Evolutionary conservation across 1,140 invertebrate genomes (phyloP), one percentile per base, ranked within the genome.

Genomic region (Sipha flava): DNA sequence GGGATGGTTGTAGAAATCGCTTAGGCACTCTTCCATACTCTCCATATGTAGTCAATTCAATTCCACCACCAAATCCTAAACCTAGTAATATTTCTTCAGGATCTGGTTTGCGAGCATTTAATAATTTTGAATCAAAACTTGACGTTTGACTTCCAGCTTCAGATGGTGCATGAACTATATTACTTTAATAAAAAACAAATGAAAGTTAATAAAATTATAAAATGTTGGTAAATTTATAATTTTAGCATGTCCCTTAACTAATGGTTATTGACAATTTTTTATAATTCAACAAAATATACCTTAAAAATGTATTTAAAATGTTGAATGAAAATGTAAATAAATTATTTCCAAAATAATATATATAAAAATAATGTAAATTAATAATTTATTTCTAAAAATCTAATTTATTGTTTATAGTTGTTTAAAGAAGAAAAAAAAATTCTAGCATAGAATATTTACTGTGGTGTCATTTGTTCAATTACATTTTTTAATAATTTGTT

Each of bases 61-160:
- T 57, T 47, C 81, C 79, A 14, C 90, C 90, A 57, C 70, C 87
- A 86, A 86, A 93, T 92, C 90, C 92, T 68, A 92, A 86, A 57
- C 88, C 89, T 26, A 93, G 82, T 5, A 94, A 84, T 37, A 93
- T 89, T 57, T 91, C 91, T 85, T 93, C 91, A 1, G 92, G 92
- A 86, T 94, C 92, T 4, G 91, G 90, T 83, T 88, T 89, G 75
- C 92, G 86, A 10, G 90, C 86, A 82, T 92, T 92, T 80, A 94
- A 84, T 57, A 93, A 87, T 43, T 70, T 75, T 84, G 91, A 92
- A 84, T 93, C 90, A 16, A 93, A 90, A 83, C 91, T 92, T 68
- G 90, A 91, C 81, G 90, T 91, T 80, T 91, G 89, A 84, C 92
- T 92, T 40, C 89, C 91, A 21, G 83, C 84, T 81, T 87, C 83